These are phyloP conservation scores for Dusona sp. DNA, from an alignment of 2,888 invertebrate species.

Conservation along the genomic window DNA sequence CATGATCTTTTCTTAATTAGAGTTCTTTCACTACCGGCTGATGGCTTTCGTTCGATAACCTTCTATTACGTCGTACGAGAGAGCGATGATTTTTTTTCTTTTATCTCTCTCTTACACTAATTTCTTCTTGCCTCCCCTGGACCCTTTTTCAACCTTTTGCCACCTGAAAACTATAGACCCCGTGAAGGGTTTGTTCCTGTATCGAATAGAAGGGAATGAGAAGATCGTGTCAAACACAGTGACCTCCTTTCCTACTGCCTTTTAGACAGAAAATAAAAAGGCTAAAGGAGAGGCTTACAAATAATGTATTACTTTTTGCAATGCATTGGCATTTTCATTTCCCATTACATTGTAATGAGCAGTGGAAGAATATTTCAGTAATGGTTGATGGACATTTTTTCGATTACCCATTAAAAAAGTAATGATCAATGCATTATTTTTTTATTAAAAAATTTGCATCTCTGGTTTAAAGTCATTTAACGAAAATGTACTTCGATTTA, in stretches of 20 bases:
- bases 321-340: too few species aligned
- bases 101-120: not conserved
- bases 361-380: too few species aligned
- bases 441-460: too few species aligned
- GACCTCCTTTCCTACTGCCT: conserved; percentile 25
- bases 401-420: too few species aligned
- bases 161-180: not conserved
- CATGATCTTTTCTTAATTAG: conserved; percentile 56
- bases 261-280: not conserved
- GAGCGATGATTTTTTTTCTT: conserved; percentile 5
- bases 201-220: conserved; percentile 1
- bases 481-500: too few species aligned
- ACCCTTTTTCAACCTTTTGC: not conserved
- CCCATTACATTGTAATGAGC: too few species aligned
- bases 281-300: too few species aligned
- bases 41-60: conserved; percentile 14
- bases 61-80: not conserved
- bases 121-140: not conserved
- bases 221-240: conserved; percentile 17
- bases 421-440: too few species aligned
- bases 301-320: too few species aligned
- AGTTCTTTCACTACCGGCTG: conserved; percentile 38
- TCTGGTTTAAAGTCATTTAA: not conserved
- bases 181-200: not conserved
- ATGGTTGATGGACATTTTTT: too few species aligned